These are phyloP conservation scores for Microcaecilia unicolor DNA, from an alignment of 2,797 vertebrate genomes.

Conservation along the genomic window DNA sequence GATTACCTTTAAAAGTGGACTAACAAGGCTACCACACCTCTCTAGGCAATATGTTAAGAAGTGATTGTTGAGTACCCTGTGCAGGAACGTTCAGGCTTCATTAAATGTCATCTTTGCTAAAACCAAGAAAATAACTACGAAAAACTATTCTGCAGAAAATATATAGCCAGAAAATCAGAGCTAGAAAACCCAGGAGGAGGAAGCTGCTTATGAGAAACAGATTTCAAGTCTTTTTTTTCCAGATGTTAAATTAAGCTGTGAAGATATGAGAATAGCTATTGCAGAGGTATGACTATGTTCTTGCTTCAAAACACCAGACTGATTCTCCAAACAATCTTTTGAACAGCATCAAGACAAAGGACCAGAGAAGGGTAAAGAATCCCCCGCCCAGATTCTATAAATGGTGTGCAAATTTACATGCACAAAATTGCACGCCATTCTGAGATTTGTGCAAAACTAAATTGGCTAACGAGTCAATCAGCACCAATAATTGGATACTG, in stretches of 20 bases:
- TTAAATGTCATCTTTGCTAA: conserved; percentile 4
- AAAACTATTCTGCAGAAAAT: fast-evolving
- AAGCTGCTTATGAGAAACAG: not conserved
- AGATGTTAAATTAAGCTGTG: conserved; percentile 1
- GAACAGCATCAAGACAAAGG: too few species aligned
- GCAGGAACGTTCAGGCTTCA: not conserved
- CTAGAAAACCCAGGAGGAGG: fast-evolving
- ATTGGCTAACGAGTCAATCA: too few species aligned
- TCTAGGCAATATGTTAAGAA: not conserved
- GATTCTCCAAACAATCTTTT: too few species aligned
- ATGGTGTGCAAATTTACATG: too few species aligned
- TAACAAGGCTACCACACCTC: too few species aligned
- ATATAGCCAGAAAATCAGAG: fast-evolving
- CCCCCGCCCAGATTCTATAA: too few species aligned
- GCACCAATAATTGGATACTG: too few species aligned
- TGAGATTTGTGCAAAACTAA: too few species aligned
- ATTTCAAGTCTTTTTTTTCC: conserved; percentile 6
- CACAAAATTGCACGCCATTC: too few species aligned
- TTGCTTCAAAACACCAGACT: too few species aligned
- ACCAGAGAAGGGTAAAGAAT: too few species aligned
- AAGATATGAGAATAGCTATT: not conserved
- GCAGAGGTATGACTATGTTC: not conserved
- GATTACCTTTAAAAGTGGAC: too few species aligned
- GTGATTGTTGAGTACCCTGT: conserved; percentile 9
- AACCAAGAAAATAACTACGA: fast-evolving